These are phyloP conservation scores for Bombus superbus DNA, from an alignment of 1,140 invertebrate genomes.

Conservation along the genomic window DNA sequence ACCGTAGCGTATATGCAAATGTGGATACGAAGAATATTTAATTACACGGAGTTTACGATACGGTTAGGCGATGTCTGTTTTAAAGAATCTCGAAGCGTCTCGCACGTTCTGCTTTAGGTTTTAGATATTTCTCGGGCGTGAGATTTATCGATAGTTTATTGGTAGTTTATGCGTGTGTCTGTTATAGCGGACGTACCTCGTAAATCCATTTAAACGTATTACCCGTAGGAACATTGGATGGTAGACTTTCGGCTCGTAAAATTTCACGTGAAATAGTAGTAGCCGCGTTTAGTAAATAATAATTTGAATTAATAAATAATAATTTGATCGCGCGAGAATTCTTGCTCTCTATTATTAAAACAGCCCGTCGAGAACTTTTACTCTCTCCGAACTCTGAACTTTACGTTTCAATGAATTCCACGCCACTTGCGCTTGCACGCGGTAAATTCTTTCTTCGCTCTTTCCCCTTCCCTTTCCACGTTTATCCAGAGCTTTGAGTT, in stretches of 20 bases:
- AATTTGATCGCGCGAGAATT: neutral
- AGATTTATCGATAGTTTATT: neutral
- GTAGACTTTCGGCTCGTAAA: too few species aligned
- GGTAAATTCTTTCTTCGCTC: neutral
- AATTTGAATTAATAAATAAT: neutral
- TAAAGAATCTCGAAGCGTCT: neutral
- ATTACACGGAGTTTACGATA: neutral
- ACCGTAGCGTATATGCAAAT: conserved; percentile 10
- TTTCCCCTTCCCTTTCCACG: too few species aligned
- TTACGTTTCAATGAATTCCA: neutral
- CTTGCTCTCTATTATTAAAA: too few species aligned
- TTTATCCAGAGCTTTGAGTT: neutral
- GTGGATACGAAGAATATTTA: neutral
- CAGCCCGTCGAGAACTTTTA: neutral
- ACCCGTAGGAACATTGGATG: neutral
- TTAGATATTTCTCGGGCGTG: too few species aligned
- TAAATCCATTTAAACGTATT: neutral
- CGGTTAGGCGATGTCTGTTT: neutral
- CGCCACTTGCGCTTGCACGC: too few species aligned
- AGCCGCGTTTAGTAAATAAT: too few species aligned
- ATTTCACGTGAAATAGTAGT: too few species aligned
- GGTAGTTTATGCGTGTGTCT: neutral
- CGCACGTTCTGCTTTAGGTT: neutral
- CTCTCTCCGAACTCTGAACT: neutral
- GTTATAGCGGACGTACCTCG: neutral